Conservation (phyloP, 1,140 invertebrate genomes). For the Caenorhabditis briggsae region DNA sequence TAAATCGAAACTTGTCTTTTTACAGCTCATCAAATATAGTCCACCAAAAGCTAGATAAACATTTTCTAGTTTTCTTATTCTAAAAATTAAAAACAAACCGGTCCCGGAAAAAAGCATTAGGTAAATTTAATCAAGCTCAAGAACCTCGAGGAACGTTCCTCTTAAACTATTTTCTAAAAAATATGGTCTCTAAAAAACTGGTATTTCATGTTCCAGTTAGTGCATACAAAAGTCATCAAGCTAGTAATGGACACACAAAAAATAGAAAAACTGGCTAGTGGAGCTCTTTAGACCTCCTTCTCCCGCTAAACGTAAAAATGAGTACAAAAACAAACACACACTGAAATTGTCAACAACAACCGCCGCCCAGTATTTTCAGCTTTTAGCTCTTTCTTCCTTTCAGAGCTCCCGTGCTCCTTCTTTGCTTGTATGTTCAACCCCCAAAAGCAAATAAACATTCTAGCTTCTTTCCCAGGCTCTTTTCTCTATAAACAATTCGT, state of each 20-base stretch:
- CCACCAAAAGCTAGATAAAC: too few relatives aligned
- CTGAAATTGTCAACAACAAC: conserved; percentile 28
- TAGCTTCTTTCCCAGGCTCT: not conserved
- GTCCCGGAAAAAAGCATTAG: conserved; percentile 27
- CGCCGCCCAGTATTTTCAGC: conserved; percentile 6
- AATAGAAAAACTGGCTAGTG: not conserved
- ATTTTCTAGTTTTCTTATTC: conserved; percentile 6
- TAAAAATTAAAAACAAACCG: conserved; percentile 38
- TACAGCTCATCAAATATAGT: too few relatives aligned
- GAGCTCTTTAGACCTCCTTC: not conserved
- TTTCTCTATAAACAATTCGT: not conserved
- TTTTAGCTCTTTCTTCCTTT: not conserved
- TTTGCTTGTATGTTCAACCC: not conserved
- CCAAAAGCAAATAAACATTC: conserved; percentile 43
- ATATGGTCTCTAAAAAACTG: conserved; percentile 13
- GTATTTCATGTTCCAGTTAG: not conserved
- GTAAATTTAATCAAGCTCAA: conserved; percentile 40
- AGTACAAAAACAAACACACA: conserved; percentile 42
- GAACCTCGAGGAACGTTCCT: not conserved
- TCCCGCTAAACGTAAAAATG: conserved; percentile 8
- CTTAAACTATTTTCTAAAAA: not conserved
- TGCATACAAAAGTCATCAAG: not conserved
- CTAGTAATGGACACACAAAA: not conserved
- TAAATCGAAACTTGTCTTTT: too few relatives aligned
- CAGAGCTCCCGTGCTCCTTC: conserved; percentile 12